Evolutionary conservation across 2,113 vertebrate species (phyloP), one percentile per base, ranked within the genome.

Genomic region (Neopipo cinnamomea): DNA sequence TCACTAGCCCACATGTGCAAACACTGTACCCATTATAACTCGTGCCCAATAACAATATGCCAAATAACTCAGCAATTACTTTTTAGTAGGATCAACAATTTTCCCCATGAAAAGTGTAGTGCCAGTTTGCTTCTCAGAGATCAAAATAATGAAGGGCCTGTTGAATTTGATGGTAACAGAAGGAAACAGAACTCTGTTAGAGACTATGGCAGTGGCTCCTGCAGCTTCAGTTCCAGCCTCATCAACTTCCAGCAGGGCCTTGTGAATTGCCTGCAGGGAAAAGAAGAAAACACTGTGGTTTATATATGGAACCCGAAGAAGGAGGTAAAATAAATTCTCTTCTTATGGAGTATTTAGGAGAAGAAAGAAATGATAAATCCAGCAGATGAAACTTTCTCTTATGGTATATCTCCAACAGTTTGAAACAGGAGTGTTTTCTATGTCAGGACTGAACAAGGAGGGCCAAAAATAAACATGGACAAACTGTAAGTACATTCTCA

Each of bases 201-300:
- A 88, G 0, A 97, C 53, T 86, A 98, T 11, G 2, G 96, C 98
- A 8, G 98, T 98, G 85, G 23, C 79, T 5, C 96, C 98, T 2
- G 98, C 97, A 5, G 98, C 99, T 65, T 98, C 98, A 2, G 98
- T 98, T 41, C 99, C 99, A 18, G 95, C 97, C 97, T 99, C 99
- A 27, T 99, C 98, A 58, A 99, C 95, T 28, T 97, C 98, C 89
- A 99, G 93, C 49, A 98, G 84, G 2, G 99, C 99, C 94, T 98
- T 94, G 91, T 99, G 99, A 65, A 99, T 39, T 17, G 97, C 98
- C 99, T 99, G 95, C 2, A 61, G 5, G 24, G 70, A 82, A 85
- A 27, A 42, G 16, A 46, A 76, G 14, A 35, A 85, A 82, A 85
- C 0, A 1, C 6, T 52, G 33, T 31, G 9, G 11, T 31, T 82